These are phyloP conservation scores for Oxystoma pomonae DNA, from an alignment of 2,888 invertebrate genomes.

Conservation along the genomic window DNA sequence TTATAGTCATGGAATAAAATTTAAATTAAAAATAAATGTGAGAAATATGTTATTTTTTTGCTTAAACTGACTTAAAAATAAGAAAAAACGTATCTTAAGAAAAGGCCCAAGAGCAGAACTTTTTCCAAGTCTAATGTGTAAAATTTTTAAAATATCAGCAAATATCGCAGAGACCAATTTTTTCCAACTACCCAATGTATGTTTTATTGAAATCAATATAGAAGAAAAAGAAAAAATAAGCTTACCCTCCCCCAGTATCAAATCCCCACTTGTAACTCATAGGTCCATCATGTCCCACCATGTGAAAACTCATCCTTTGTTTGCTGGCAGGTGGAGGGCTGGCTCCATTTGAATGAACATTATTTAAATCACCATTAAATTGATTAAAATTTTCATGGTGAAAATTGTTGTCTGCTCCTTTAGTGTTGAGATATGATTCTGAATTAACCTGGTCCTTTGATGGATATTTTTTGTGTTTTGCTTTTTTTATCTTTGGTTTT, in stretches of 20 bases:
- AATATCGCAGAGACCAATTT: too few relatives aligned
- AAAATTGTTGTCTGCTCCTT: not conserved
- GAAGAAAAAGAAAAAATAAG: slow-evolving; percentile 3
- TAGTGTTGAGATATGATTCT: not conserved
- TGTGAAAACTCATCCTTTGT: slow-evolving; percentile 68
- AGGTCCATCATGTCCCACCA: slow-evolving; percentile 79
- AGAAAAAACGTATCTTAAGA: too few relatives aligned
- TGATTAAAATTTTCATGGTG: not conserved
- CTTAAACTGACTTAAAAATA: too few relatives aligned
- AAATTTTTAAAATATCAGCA: too few relatives aligned
- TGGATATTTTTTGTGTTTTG: not conserved
- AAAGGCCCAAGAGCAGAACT: too few relatives aligned
- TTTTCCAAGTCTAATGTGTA: too few relatives aligned
- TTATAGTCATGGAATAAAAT: too few relatives aligned
- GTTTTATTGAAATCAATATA: not conserved
- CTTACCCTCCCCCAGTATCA: slow-evolving; percentile 79
- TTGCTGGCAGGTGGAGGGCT: slow-evolving; percentile 32
- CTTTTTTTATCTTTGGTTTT: not conserved
- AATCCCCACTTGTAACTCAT: slow-evolving; percentile 80
- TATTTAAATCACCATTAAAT: not conserved
- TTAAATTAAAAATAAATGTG: too few relatives aligned
- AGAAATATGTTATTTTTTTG: too few relatives aligned
- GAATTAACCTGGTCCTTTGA: not conserved
- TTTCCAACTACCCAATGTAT: too few relatives aligned
- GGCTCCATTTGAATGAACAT: not conserved